phyloP scores from a whole-genome alignment of 2,888 invertebrate species.

The Panopea generosa region DNA sequence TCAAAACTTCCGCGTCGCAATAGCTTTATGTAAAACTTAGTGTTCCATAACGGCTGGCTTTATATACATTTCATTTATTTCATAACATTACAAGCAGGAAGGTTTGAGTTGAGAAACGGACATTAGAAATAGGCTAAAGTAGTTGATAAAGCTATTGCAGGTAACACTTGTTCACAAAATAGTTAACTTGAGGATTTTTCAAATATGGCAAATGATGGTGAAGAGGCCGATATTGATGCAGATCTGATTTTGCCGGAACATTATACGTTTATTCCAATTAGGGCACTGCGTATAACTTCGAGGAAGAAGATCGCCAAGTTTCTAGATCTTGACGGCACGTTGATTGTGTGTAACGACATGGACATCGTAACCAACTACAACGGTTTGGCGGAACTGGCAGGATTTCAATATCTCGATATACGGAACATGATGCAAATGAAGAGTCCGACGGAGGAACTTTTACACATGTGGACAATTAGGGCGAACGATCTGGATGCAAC shows the following conservation, averaged over 20 bases:
- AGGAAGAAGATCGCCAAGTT: constrained; percentile 45
- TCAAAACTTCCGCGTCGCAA: too few species aligned
- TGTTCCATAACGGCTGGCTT: too few species aligned
- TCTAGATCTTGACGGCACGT: constrained; percentile 45
- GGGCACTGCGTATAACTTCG: constrained; percentile 41
- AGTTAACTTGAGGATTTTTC: too few species aligned
- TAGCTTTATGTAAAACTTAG: too few species aligned
- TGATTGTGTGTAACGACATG: constrained; percentile 31
- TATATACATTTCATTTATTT: too few species aligned
- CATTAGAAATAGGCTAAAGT: too few species aligned
- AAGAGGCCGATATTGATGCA: neutral
- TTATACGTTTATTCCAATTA: constrained; percentile 27
- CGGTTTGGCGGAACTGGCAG: constrained; percentile 62
- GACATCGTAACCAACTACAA: constrained; percentile 55
- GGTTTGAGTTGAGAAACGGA: too few species aligned
- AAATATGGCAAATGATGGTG: too few species aligned
- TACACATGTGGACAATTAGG: constrained; percentile 50
- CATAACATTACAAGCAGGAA: too few species aligned
- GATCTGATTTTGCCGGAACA: constrained; percentile 18
- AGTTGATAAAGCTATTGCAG: too few species aligned
- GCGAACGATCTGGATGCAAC: constrained; percentile 28
- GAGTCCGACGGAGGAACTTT: constrained; percentile 48
- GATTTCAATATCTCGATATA: constrained; percentile 54
- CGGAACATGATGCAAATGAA: constrained; percentile 41
- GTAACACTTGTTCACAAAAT: too few species aligned